These are phyloP conservation scores for Ammodytes dubius DNA, from an alignment of 2,113 vertebrate genomes.

Conservation along the genomic window DNA sequence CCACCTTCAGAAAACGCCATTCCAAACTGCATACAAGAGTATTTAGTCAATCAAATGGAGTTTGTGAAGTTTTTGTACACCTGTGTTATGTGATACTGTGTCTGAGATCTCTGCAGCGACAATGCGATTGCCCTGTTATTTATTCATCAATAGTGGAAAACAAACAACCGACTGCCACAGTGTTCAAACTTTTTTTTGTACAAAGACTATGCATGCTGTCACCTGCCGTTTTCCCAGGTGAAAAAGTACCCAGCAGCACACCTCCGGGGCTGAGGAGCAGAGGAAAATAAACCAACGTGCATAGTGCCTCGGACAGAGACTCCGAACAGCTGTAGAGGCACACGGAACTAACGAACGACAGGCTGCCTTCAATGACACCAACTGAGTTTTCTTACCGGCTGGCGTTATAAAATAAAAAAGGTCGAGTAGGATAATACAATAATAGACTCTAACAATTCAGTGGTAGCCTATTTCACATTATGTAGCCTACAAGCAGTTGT, in stretches of 20 bases:
- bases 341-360: background rate
- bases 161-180: slow-evolving; percentile 55
- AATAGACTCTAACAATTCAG: background rate
- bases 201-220: slow-evolving; percentile 35
- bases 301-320: background rate
- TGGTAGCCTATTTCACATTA: background rate
- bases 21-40: background rate
- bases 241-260: slow-evolving; percentile 18
- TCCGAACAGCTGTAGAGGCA: background rate
- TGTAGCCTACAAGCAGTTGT: background rate
- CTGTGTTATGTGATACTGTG: slow-evolving; percentile 61
- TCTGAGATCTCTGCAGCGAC: slow-evolving; percentile 68
- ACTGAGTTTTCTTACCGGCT: background rate
- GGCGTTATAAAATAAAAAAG: background rate
- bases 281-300: background rate
- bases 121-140: slow-evolving; percentile 75
- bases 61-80: slow-evolving; percentile 13
- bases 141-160: slow-evolving; percentile 82
- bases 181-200: slow-evolving; percentile 31
- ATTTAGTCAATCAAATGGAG: background rate
- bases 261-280: background rate
- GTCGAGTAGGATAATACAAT: background rate
- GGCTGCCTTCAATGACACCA: background rate
- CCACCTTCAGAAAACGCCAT: background rate
- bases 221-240: slow-evolving; percentile 56